Evolutionary conservation across 1,140 invertebrate species (phyloP), one percentile per base, ranked within the genome.

Genomic region (Lethrus apterus): DNA sequence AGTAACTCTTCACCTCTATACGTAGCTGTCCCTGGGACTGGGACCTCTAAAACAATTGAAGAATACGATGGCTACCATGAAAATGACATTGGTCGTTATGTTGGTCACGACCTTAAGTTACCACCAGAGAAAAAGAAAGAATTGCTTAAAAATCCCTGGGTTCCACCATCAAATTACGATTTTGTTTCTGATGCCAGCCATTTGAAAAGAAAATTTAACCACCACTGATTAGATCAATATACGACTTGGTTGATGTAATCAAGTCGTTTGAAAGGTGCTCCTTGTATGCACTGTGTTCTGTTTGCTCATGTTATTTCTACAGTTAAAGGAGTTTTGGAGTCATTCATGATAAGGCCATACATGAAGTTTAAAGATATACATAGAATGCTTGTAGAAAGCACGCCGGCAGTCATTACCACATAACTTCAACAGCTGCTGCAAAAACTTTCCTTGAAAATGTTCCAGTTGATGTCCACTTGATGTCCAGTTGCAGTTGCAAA

Each of bases 401-500:
- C 35, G 46, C 30, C 2, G 21, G 2, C 26, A 43, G 29, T 40
- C 19, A 47, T 13, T 35, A 45, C 24, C 51, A 59, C 48, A 48
- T 44, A 51, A 46, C 34, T 46, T 26, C 38, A 34, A 49, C 49
- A 38, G 23, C 33, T 46, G 35, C 30, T 49, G 49, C 26, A 46
- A 52, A 47, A 46, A 18, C n/a, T 20, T 59, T 59, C 44, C 38
- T 57, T 45, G 52, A 57, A 21, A 51, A 49, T 52, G 31, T 58
- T 21, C 48, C 49, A 38, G 51, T 55, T 5, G 36, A 53, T 35
- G 15, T 50, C 9, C 44, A n/a, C n/a, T n/a, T n/a, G n/a, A n/a
- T n/a, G n/a, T n/a, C n/a, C n/a, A n/a, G n/a, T n/a, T n/a, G n/a
- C n/a, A 54, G 42, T 23, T 58, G 17, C 45, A 51, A 45, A 38